A percentile compares a stretch with the other conserved stretches of the same genome.
phyloP scores from a whole-genome alignment of 2,888 invertebrate species.

The Omphaloscelis lunosa region DNA sequence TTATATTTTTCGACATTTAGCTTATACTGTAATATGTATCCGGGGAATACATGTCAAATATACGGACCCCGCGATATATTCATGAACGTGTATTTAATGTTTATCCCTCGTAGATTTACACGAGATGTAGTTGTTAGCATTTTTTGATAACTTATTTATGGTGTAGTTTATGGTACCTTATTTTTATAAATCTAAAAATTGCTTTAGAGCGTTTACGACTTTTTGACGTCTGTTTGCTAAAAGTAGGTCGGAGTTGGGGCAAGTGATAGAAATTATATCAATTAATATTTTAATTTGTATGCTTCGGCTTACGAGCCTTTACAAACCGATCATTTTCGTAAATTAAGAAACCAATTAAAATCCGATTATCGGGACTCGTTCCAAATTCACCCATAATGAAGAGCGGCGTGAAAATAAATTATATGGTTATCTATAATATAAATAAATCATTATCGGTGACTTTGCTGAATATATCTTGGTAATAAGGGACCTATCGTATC shows the following conservation, averaged over 20 bases:
- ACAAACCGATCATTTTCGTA: conserved; percentile 37
- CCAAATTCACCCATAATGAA: conserved; percentile 34
- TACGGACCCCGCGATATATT: conserved; percentile 32
- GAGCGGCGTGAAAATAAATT: conserved; percentile 11
- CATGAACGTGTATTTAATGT: conserved; percentile 39
- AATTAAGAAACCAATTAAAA: conserved; percentile 59
- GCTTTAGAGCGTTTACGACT: background rate
- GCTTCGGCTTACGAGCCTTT: background rate
- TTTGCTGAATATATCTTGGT: conserved; percentile 1
- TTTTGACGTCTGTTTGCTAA: background rate
- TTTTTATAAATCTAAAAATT: conserved; percentile 18
- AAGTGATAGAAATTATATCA: conserved; percentile 30
- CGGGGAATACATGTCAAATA: conserved; percentile 32
- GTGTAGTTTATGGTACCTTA: conserved; percentile 1
- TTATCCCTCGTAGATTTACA: conserved; percentile 25
- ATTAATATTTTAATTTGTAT: conserved; percentile 22
- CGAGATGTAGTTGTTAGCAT: conserved; percentile 9
- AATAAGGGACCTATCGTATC: conserved; percentile 13
- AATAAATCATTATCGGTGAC: conserved; percentile 8
- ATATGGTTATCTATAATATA: conserved; percentile 12
- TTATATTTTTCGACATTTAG: conserved; percentile 42
- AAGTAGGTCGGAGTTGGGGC: conserved; percentile 6
- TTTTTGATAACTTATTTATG: conserved; percentile 8
- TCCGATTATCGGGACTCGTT: conserved; percentile 24
- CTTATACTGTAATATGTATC: conserved; percentile 34